Evolutionary conservation across 2,888 invertebrate genomes (phyloP).

Genomic region (Amaurobius ferox): DNA sequence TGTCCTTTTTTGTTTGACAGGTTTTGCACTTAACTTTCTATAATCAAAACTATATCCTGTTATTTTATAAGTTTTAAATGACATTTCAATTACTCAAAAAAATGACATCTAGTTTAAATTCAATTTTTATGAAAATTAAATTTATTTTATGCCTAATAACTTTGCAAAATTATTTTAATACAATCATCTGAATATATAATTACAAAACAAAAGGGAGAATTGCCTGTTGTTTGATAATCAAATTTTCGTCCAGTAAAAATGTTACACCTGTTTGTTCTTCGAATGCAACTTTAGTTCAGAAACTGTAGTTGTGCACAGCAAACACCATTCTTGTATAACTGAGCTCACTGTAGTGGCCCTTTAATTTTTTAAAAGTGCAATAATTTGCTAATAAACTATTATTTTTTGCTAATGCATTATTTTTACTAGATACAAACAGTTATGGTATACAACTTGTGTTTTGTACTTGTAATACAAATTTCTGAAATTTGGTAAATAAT

Average conservation of each 20-base stretch:
- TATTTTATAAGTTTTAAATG: too few relatives aligned
- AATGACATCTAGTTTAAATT: too few relatives aligned
- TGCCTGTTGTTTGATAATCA: background rate
- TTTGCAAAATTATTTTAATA: too few relatives aligned
- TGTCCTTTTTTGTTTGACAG: too few relatives aligned
- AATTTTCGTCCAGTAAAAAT: background rate
- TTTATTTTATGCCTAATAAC: too few relatives aligned
- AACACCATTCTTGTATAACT: background rate
- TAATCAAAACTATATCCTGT: too few relatives aligned
- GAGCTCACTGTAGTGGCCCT: background rate
- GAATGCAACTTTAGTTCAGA: background rate
- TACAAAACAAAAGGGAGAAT: too few relatives aligned
- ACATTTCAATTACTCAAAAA: too few relatives aligned
- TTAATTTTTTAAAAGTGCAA: background rate
- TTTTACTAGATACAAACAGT: background rate
- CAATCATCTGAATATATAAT: too few relatives aligned
- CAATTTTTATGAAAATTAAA: too few relatives aligned
- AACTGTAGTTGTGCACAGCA: slow-evolving; percentile 11
- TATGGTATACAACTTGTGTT: background rate
- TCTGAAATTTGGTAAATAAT: background rate
- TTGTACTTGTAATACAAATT: background rate
- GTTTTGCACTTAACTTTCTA: too few relatives aligned
- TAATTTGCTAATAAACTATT: background rate
- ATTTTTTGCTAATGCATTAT: background rate
- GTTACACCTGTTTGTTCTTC: background rate